These are phyloP conservation scores for Sebastes fasciatus DNA, from an alignment of 2,113 vertebrate species.

Conservation along the genomic window DNA sequence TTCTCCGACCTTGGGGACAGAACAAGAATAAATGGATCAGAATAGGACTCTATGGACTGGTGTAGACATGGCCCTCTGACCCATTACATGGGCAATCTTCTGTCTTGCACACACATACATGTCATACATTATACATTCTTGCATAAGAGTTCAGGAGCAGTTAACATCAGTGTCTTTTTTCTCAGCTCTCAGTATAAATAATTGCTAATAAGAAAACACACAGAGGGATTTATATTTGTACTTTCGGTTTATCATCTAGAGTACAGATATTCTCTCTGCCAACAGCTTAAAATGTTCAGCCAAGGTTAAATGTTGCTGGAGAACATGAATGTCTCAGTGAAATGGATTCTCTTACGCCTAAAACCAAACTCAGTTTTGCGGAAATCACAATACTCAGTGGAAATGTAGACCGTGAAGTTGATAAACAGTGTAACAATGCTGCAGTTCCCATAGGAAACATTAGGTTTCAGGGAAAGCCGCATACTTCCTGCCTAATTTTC, in stretches of 20 bases:
- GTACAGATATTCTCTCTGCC: neutral
- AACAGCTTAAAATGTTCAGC: slow-evolving; percentile 14
- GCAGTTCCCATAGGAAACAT: slow-evolving; percentile 66
- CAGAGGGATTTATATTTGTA: neutral
- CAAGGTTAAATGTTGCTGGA: slow-evolving; percentile 23
- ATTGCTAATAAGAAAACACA: slow-evolving; percentile 28
- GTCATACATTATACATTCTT: neutral
- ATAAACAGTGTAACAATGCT: slow-evolving; percentile 65
- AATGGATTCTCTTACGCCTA: slow-evolving; percentile 7
- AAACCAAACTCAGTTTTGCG: slow-evolving; percentile 35
- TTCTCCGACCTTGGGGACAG: slow-evolving; percentile 84
- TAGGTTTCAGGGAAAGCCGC: slow-evolving; percentile 67
- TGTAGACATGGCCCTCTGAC: neutral
- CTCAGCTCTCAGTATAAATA: neutral
- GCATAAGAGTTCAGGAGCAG: neutral
- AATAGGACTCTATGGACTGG: neutral
- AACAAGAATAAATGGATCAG: slow-evolving; percentile 15
- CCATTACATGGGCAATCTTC: neutral
- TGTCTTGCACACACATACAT: neutral
- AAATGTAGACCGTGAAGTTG: slow-evolving; percentile 44
- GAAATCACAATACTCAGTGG: slow-evolving; percentile 34
- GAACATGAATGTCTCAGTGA: slow-evolving; percentile 11
- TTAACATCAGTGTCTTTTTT: neutral
- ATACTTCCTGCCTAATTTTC: slow-evolving; percentile 71
- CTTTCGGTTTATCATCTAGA: slow-evolving; percentile 5